Conservation (phyloP, 2,888 invertebrate species). For the Ormyrus labotus region DNA sequence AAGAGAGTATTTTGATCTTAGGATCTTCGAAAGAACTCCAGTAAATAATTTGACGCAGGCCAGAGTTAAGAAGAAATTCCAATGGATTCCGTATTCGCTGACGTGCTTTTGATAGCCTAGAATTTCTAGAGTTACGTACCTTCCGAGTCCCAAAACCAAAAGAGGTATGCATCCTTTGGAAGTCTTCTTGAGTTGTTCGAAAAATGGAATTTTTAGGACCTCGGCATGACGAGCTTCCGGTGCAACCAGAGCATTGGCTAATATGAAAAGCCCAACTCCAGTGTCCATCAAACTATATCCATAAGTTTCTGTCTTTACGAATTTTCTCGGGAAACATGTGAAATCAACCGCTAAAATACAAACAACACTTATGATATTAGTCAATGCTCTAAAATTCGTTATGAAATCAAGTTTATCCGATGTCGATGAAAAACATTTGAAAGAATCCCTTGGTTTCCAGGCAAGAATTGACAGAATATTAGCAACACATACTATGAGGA, state of each 20-base stretch:
- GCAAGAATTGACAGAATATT: constrained; percentile 61
- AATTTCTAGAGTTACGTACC: constrained; percentile 80
- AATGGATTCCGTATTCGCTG: constrained; percentile 96
- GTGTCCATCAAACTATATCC: constrained; percentile 96
- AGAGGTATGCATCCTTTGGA: constrained; percentile 76
- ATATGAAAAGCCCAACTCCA: constrained; percentile 93
- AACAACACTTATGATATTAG: constrained; percentile 85
- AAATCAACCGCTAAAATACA: constrained; percentile 98
- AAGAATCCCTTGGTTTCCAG: constrained; percentile 40
- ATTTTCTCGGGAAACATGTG: constrained; percentile 86
- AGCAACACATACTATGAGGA: constrained; percentile 61
- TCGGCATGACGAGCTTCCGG: constrained; percentile 75
- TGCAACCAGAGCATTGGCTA: constrained; percentile 87
- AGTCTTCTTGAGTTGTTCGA: constrained; percentile 60
- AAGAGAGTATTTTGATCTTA: constrained; percentile 78
- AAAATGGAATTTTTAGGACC: constrained; percentile 53
- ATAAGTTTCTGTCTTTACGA: constrained; percentile 91
- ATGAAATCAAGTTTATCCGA: constrained; percentile 75
- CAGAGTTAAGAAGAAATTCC: constrained; percentile 98
- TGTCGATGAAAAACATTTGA: constrained; percentile 40
- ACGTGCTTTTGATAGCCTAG: constrained; percentile 91
- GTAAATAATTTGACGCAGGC: constrained; percentile 88
- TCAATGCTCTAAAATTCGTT: constrained; percentile 83
- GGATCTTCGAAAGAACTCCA: constrained; percentile 79
- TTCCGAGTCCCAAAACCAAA: constrained; percentile 80